A percentile compares a stretch with the other conserved stretches of the same genome.
These are phyloP conservation scores for Microcebus griseorufus DNA, from an alignment of 2,113 vertebrate genomes.

Conservation along the genomic window DNA sequence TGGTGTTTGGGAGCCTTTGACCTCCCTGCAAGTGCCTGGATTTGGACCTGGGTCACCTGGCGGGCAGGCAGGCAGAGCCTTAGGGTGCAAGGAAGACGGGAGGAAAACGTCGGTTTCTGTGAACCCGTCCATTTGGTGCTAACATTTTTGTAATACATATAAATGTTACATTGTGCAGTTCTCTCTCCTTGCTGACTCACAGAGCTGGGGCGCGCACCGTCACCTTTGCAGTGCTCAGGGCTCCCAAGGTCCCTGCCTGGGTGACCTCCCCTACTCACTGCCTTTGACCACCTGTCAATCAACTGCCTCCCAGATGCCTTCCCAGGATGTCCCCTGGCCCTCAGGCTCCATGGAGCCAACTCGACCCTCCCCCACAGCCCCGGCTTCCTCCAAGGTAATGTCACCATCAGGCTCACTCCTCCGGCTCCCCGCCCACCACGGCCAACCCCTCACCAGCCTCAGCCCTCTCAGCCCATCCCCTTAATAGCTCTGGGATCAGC, in stretches of 20 bases:
- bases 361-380: neutral
- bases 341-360: neutral
- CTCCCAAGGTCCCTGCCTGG: neutral
- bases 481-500: neutral
- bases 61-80: neutral
- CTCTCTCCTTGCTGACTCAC: neutral
- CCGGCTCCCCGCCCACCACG: accelerated
- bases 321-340: neutral
- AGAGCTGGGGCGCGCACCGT: accelerated
- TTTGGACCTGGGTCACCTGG: neutral
- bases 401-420: neutral
- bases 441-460: neutral
- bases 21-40: neutral
- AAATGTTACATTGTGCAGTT: neutral
- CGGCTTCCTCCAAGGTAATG: neutral
- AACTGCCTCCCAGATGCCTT: neutral
- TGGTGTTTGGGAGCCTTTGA: neutral
- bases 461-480: neutral
- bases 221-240: neutral
- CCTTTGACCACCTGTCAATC: neutral
- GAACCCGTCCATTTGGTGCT: neutral
- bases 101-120: neutral
- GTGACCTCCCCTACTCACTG: neutral
- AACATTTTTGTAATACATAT: accelerated
- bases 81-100: neutral